Evolutionary conservation across 2,888 invertebrate genomes (phyloP).

Genomic region (Oegoconia quadripuncta): DNA sequence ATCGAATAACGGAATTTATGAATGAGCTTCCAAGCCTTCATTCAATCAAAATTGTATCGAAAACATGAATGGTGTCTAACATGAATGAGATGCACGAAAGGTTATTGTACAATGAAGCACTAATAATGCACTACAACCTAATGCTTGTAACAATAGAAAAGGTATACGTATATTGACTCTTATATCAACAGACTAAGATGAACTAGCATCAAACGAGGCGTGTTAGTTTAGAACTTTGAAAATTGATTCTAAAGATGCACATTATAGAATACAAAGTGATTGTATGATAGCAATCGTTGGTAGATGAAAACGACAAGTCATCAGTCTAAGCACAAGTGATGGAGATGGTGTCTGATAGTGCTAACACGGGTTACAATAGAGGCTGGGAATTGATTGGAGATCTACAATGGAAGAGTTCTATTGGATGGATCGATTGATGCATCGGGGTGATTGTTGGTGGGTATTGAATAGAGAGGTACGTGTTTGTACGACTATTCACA

Average conservation of each 20-base stretch:
- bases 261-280: conserved; percentile 8
- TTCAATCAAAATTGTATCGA: conserved; percentile 31
- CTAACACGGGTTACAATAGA: conserved; percentile 49
- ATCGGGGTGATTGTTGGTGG: conserved; percentile 34
- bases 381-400: conserved; percentile 52
- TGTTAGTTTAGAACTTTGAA: conserved; percentile 8
- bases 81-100: conserved; percentile 58
- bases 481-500: no score
- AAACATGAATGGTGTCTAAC: conserved; percentile 53
- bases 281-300: conserved; percentile 4
- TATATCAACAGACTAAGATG: conserved; percentile 7
- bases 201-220: no score
- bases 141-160: not conserved
- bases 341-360: conserved; percentile 53
- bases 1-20: conserved; percentile 17
- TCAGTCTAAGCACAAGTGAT: conserved; percentile 45
- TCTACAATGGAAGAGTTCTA: conserved; percentile 39
- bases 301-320: conserved; percentile 44
- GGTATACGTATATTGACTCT: conserved; percentile 11
- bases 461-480: conserved; percentile 19
- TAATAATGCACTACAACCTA: conserved; percentile 6
- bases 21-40: conserved; percentile 31
- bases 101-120: conserved; percentile 41
- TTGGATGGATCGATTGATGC: conserved; percentile 37
- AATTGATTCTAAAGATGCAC: conserved; percentile 7